phyloP scores from a whole-genome alignment of 1,140 invertebrate species.

The Aphelenchoides besseyi region DNA sequence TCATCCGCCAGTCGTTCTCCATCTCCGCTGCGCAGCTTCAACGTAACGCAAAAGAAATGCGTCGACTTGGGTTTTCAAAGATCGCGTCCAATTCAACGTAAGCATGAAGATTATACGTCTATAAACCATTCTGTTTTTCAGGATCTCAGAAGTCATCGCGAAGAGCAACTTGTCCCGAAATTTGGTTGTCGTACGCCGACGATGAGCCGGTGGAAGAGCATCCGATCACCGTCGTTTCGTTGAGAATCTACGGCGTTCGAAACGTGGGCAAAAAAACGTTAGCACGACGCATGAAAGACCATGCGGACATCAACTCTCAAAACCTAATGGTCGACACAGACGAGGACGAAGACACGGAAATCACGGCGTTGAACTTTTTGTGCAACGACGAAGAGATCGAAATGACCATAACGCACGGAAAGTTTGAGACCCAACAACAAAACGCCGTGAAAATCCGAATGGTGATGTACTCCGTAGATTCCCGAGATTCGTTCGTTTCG shows the following conservation, averaged over 20 bases:
- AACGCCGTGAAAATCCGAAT: constrained; percentile 34
- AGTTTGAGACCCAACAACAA: constrained; percentile 18
- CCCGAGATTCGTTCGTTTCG: constrained; percentile 49
- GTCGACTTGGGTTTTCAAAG: too few species aligned
- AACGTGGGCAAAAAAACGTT: constrained; percentile 49
- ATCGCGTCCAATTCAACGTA: too few species aligned
- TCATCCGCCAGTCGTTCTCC: too few species aligned
- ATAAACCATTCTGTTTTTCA: too few species aligned
- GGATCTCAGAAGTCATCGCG: too few species aligned
- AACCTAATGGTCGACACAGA: not conserved
- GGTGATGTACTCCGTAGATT: constrained; percentile 50
- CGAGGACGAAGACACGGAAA: not conserved
- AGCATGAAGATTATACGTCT: too few species aligned
- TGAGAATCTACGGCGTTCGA: constrained; percentile 39
- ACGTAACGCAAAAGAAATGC: too few species aligned
- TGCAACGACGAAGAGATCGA: constrained; percentile 51
- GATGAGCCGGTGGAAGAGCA: constrained; percentile 28
- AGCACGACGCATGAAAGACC: constrained; percentile 29
- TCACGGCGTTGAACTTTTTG: constrained; percentile 31
- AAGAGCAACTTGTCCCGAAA: constrained; percentile 48
- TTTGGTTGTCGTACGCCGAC: constrained; percentile 46
- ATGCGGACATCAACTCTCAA: constrained; percentile 10
- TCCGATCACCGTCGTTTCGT: constrained; percentile 19
- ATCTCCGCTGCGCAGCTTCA: too few species aligned
- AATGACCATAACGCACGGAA: constrained; percentile 50